Evolutionary conservation across 2,113 vertebrate species (phyloP).

Genomic region (Romanogobio albipinnatus): DNA sequence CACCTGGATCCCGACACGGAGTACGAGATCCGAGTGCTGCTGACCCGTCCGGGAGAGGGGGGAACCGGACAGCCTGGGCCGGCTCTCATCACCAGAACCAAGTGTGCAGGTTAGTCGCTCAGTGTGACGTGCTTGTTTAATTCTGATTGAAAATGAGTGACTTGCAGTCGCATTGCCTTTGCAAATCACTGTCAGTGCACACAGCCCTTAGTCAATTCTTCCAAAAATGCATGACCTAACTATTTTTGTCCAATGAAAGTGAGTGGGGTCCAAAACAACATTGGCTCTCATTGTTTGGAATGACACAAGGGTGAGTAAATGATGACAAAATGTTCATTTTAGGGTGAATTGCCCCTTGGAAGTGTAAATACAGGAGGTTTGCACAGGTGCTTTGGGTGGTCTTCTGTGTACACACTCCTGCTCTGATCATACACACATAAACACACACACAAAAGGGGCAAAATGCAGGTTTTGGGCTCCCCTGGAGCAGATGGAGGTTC

Average conservation of each 20-base stretch:
- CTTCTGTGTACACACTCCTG: neutral
- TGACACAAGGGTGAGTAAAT: neutral
- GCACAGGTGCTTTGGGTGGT: neutral
- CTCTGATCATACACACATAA: neutral
- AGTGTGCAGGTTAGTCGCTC: constrained; percentile 88
- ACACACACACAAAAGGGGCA: neutral
- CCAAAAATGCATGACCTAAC: neutral
- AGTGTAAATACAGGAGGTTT: neutral
- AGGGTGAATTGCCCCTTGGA: no score
- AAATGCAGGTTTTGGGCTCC: neutral
- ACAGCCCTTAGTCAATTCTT: neutral
- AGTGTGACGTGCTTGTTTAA: neutral
- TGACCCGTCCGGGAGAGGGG: constrained; percentile 93
- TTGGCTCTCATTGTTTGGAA: neutral
- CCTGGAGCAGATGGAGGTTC: constrained; percentile 22
- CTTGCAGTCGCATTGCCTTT: neutral
- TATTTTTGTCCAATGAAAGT: neutral
- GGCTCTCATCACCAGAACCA: constrained; percentile 92
- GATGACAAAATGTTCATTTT: no score
- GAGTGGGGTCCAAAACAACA: neutral
- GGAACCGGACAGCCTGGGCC: constrained; percentile 93
- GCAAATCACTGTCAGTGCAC: neutral
- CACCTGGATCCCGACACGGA: constrained; percentile 97
- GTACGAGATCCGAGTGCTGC: constrained; percentile 93
- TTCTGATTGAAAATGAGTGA: neutral